A percentile compares a stretch with the other conserved stretches of the same genome.
phyloP scores from a whole-genome alignment of 2,888 invertebrate genomes.

The Platycnemis pennipes region DNA sequence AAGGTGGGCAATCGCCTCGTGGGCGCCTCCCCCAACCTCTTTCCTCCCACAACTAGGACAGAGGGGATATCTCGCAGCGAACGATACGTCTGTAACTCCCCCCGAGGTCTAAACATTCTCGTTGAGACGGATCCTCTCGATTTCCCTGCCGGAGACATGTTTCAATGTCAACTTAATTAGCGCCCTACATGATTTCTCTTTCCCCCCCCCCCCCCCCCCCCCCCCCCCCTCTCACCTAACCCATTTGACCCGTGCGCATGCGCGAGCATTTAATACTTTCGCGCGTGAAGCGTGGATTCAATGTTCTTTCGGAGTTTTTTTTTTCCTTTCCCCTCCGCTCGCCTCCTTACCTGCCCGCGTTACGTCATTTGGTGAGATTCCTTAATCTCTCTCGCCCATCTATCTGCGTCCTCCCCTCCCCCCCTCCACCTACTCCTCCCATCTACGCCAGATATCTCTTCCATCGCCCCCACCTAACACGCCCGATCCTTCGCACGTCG shows the following conservation, averaged over 20 bases:
- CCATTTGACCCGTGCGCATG: too few species aligned
- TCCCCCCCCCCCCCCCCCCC: not conserved
- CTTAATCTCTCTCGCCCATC: not conserved
- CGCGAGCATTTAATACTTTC: too few species aligned
- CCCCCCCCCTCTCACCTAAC: not conserved
- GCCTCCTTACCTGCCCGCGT: not conserved
- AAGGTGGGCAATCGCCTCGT: not conserved
- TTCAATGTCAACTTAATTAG: conserved; percentile 32
- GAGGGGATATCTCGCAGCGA: not conserved
- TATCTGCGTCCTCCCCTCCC: not conserved
- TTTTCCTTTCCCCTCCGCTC: too few species aligned
- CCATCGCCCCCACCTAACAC: not conserved
- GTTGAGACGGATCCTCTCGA: not conserved
- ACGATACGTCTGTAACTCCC: not conserved
- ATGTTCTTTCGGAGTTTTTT: too few species aligned
- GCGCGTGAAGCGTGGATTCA: too few species aligned
- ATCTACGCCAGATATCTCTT: not conserved
- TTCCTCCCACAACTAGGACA: not conserved
- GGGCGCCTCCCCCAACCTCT: not conserved
- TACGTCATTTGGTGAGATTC: not conserved
- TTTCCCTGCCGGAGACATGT: not conserved
- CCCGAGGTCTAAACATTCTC: not conserved
- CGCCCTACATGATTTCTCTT: not conserved
- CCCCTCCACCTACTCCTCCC: not conserved
- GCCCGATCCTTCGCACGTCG: not conserved